Percentiles rank a stretch among this genome's conserved stretches.
Evolutionary conservation across 2,113 vertebrate species (phyloP).

Genomic region (Podiceps cristatus): DNA sequence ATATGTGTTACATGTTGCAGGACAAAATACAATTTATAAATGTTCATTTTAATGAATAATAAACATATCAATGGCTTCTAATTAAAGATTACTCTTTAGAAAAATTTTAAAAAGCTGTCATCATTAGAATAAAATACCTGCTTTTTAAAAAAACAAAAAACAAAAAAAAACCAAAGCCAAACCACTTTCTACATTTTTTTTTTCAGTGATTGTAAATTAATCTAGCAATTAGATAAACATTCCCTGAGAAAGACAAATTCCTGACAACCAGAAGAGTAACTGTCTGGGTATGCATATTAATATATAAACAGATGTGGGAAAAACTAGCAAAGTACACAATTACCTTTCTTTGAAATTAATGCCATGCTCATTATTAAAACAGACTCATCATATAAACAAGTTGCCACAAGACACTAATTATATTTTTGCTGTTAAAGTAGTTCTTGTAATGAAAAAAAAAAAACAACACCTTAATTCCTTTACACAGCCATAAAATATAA

Average conservation of each 20-base stretch:
- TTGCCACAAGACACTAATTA: background rate
- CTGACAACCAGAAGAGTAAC: background rate
- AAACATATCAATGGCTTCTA: background rate
- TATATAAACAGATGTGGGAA: background rate
- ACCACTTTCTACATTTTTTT: background rate
- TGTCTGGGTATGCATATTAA: background rate
- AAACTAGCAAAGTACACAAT: background rate
- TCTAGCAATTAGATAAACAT: background rate
- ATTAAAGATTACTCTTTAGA: background rate
- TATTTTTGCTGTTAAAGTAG: constrained; percentile 28
- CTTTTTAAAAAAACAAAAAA: background rate
- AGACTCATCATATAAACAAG: background rate
- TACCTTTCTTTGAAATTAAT: background rate
- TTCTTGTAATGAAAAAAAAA: background rate
- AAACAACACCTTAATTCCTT: background rate
- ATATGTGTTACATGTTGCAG: background rate
- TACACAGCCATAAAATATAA: background rate
- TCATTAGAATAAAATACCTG: background rate
- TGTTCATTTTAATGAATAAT: background rate
- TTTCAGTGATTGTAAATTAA: background rate
- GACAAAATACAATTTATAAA: background rate
- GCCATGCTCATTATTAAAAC: background rate
- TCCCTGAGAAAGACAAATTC: background rate
- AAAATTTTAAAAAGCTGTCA: background rate
- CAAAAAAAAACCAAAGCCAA: too few species aligned